A percentile compares a stretch with the other conserved stretches of the same genome.
These are phyloP conservation scores for Bostrychus sinensis DNA, from an alignment of 2,113 vertebrate species.

Conservation along the genomic window DNA sequence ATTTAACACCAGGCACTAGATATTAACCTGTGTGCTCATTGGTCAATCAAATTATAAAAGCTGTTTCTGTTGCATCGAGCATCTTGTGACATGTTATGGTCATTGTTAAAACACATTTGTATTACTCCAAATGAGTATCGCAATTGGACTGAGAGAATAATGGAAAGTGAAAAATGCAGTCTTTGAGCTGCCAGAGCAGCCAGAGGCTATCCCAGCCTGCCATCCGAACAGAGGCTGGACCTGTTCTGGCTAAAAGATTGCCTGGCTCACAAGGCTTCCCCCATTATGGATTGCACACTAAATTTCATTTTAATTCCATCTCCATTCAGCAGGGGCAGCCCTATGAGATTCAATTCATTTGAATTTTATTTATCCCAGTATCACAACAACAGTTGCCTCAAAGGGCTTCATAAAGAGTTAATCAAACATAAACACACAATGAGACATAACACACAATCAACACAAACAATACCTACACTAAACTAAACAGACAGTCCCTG, in stretches of 20 bases:
- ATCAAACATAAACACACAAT: too few species aligned
- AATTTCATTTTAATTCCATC: slow-evolving; percentile 54
- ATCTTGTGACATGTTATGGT: not conserved
- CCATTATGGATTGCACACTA: slow-evolving; percentile 36
- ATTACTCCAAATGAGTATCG: slow-evolving; percentile 19
- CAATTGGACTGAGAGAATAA: slow-evolving; percentile 32
- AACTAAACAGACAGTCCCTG: too few species aligned
- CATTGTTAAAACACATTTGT: not conserved
- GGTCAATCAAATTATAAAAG: not conserved
- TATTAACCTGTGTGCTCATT: too few species aligned
- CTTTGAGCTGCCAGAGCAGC: slow-evolving; percentile 15
- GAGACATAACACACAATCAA: too few species aligned
- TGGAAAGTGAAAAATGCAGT: slow-evolving; percentile 26
- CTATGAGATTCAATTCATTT: too few species aligned
- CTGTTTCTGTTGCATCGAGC: not conserved
- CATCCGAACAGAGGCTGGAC: not conserved
- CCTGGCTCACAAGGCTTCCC: slow-evolving; percentile 32
- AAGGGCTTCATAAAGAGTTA: too few species aligned
- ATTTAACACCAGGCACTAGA: not conserved
- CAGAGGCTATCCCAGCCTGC: slow-evolving; percentile 17
- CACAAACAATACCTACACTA: too few species aligned
- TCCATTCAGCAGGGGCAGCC: slow-evolving; percentile 12
- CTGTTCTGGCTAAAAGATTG: slow-evolving; percentile 15
- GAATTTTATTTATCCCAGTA: too few species aligned
- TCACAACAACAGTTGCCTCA: too few species aligned